A percentile compares a stretch with the other conserved stretches of the same genome.
phyloP scores from a whole-genome alignment of 37 sponge, comb jelly and placozoan genomes.

The Tethya wilhelma region DNA sequence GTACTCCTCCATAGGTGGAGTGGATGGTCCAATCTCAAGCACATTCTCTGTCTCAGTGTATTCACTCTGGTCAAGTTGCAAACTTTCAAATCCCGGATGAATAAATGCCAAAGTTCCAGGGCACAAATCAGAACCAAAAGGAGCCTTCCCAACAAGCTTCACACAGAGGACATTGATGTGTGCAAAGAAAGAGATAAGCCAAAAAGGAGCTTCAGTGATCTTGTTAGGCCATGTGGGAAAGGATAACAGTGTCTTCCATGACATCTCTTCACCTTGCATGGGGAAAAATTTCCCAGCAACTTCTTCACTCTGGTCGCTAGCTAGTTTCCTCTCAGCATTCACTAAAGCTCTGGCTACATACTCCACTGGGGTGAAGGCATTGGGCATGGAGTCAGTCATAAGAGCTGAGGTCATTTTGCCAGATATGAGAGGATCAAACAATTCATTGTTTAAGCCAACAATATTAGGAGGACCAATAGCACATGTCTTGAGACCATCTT shows the following conservation, averaged over 20 bases:
- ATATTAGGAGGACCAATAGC: slow-evolving; percentile 52
- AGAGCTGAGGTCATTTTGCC: slow-evolving; percentile 49
- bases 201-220: slow-evolving; percentile 15
- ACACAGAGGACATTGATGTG: slow-evolving; percentile 52
- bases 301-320: too few species aligned
- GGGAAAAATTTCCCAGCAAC: slow-evolving; percentile 36
- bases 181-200: slow-evolving; percentile 22
- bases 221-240: slow-evolving; percentile 61
- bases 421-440: slow-evolving; percentile 23
- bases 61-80: not conserved
- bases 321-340: slow-evolving; percentile 54
- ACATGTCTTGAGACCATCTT: slow-evolving; percentile 58
- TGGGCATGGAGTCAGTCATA: not conserved
- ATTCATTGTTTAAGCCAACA: slow-evolving; percentile 43
- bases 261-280: slow-evolving; percentile 54
- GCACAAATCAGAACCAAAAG: slow-evolving; percentile 56
- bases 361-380: slow-evolving; percentile 40
- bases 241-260: slow-evolving; percentile 34
- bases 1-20: slow-evolving; percentile 36
- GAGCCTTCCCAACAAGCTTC: slow-evolving; percentile 41
- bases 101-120: slow-evolving; percentile 33
- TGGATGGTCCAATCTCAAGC: slow-evolving; percentile 43
- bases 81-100: slow-evolving; percentile 16
- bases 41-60: slow-evolving; percentile 7
- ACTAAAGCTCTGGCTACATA: slow-evolving; percentile 40